Percentiles rank a stretch among this genome's conserved stretches.
These are phyloP conservation scores for Mus minutoides DNA, from an alignment of 2,797 vertebrate species.

Conservation along the genomic window DNA sequence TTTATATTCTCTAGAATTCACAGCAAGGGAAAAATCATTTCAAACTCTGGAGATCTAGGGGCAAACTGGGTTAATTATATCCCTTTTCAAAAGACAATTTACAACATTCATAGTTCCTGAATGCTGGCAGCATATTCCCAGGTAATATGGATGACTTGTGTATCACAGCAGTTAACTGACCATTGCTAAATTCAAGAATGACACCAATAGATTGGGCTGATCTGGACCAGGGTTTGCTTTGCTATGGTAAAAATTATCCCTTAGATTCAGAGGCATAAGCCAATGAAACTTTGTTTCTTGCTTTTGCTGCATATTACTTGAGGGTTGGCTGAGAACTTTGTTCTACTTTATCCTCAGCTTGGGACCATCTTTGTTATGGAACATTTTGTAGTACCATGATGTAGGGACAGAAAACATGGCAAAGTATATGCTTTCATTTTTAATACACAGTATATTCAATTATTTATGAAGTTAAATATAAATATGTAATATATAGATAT, in stretches of 20 bases:
- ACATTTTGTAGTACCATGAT: neutral
- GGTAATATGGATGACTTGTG: conserved; percentile 13
- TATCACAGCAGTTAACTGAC: conserved; percentile 46
- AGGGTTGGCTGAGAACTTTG: conserved; percentile 30
- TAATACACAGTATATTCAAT: neutral
- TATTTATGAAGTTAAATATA: neutral
- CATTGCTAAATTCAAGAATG: conserved; percentile 40
- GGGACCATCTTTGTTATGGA: neutral
- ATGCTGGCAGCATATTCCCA: neutral
- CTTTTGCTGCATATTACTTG: neutral
- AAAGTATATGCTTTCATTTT: neutral
- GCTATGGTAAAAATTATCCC: neutral
- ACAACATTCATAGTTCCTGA: conserved; percentile 11
- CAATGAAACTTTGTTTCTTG: conserved; percentile 4
- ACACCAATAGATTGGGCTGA: neutral
- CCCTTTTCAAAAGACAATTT: conserved; percentile 24
- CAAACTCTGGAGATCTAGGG: conserved; percentile 16
- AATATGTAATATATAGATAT: neutral
- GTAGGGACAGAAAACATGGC: neutral
- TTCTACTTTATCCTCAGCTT: neutral
- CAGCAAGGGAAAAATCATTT: conserved; percentile 33
- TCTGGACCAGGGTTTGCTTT: conserved; percentile 13
- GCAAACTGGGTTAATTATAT: conserved; percentile 9
- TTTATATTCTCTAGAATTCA: conserved; percentile 49
- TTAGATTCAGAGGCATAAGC: conserved; percentile 6